Evolutionary conservation across 2,797 vertebrate genomes (phyloP).

Genomic region (Thaleichthys pacificus): DNA sequence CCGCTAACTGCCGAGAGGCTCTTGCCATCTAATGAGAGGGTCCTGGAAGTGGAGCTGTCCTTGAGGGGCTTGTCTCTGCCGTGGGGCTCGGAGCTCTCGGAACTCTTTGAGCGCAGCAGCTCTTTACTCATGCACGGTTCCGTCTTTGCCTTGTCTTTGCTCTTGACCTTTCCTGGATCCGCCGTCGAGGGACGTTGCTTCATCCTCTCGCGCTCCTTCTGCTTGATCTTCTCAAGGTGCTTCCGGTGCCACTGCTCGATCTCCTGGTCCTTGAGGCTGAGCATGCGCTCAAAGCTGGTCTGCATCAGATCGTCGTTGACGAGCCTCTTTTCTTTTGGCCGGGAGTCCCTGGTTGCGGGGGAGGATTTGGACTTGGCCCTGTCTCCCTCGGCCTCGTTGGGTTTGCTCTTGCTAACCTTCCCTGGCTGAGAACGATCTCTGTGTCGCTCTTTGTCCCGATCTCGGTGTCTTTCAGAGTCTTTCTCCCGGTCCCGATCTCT

Average conservation of each 20-base stretch:
- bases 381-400: conserved; percentile 76
- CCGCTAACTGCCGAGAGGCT: conserved; percentile 66
- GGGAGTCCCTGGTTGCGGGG: conserved; percentile 78
- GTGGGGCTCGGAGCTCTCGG: conserved; percentile 82
- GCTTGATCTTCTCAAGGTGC: conserved; percentile 98
- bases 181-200: conserved; percentile 78
- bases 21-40: conserved; percentile 86
- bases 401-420: conserved; percentile 79
- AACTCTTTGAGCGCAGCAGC: conserved; percentile 89
- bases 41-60: conserved; percentile 80
- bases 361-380: conserved; percentile 83
- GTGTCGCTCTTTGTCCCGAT: conserved; percentile 83
- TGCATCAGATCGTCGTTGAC: conserved; percentile 98
- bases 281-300: conserved; percentile 99
- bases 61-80: conserved; percentile 82
- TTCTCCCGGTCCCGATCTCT: conserved; percentile 87
- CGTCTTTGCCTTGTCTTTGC: conserved; percentile 82
- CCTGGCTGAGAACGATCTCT: conserved; percentile 87
- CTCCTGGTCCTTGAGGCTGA: conserved; percentile 97
- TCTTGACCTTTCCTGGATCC: conserved; percentile 84
- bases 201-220: conserved; percentile 94
- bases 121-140: conserved; percentile 86
- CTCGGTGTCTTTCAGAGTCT: conserved; percentile 81
- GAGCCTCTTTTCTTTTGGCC: conserved; percentile 94
- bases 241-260: conserved; percentile 99